These are phyloP conservation scores for Corythornis madagascariensis DNA, from an alignment of 2,113 vertebrate genomes.

Conservation along the genomic window DNA sequence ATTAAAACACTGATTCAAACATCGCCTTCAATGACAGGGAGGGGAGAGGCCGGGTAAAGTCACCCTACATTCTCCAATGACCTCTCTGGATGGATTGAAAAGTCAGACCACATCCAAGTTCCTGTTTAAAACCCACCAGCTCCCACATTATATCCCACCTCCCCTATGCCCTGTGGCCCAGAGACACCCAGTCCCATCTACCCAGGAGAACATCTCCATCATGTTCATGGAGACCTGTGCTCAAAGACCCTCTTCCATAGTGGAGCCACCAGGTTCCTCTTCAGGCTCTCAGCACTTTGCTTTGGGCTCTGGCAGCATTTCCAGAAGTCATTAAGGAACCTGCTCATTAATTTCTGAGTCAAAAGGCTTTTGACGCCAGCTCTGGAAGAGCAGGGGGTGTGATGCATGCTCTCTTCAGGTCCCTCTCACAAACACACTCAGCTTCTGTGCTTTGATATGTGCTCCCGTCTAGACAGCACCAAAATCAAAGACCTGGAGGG, in stretches of 20 bases:
- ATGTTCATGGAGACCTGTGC: neutral
- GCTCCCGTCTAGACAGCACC: neutral
- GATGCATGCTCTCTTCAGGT: neutral
- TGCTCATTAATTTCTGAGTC: constrained; percentile 8
- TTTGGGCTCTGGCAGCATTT: neutral
- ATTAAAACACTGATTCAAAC: neutral
- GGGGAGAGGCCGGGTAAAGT: fast-evolving
- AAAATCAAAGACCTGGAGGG: neutral
- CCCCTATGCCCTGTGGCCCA: fast-evolving
- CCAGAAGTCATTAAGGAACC: neutral
- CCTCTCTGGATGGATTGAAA: neutral
- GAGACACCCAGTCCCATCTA: no score
- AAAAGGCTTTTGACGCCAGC: neutral
- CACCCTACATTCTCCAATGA: neutral
- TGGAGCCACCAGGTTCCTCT: neutral
- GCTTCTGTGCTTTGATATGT: neutral
- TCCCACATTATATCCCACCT: neutral
- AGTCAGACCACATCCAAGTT: neutral
- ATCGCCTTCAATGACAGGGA: neutral
- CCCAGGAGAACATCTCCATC: neutral
- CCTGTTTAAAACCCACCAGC: neutral
- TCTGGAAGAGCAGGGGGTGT: constrained; percentile 1
- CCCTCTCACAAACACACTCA: neutral
- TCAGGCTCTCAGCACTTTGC: neutral
- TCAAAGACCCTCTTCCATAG: neutral